phyloP scores from a whole-genome alignment of 2,888 invertebrate species.

The Epistrophella euchroma region DNA sequence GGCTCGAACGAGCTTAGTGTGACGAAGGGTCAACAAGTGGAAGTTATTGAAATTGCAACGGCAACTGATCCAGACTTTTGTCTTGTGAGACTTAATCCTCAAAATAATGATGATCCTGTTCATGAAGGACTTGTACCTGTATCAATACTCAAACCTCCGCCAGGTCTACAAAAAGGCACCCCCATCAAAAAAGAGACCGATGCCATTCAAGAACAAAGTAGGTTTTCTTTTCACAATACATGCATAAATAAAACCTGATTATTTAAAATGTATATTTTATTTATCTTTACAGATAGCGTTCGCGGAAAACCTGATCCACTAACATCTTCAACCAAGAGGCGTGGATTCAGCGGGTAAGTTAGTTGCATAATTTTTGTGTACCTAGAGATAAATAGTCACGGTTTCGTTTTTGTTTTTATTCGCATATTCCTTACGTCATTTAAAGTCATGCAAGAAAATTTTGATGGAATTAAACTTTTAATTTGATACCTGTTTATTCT shows the following conservation, averaged over 20 bases:
- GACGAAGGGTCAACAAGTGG: slow-evolving; percentile 96
- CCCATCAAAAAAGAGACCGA: slow-evolving; percentile 81
- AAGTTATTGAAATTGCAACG: slow-evolving; percentile 91
- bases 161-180: slow-evolving; percentile 84
- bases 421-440: neutral
- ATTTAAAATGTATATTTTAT: slow-evolving; percentile 68
- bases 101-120: slow-evolving; percentile 85
- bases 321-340: slow-evolving; percentile 93
- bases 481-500: neutral
- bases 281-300: slow-evolving; percentile 87
- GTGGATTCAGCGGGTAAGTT: slow-evolving; percentile 94
- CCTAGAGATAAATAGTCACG: slow-evolving; percentile 1
- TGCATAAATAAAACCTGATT: neutral
- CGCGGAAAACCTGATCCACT: slow-evolving; percentile 82
- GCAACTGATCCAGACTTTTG: slow-evolving; percentile 88
- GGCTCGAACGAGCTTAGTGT: slow-evolving; percentile 93
- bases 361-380: slow-evolving; percentile 2
- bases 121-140: slow-evolving; percentile 93
- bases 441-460: neutral
- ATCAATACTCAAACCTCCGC: slow-evolving; percentile 90
- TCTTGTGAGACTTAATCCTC: slow-evolving; percentile 87
- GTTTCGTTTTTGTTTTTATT: slow-evolving; percentile 4
- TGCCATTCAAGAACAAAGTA: slow-evolving; percentile 83
- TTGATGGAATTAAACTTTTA: slow-evolving; percentile 2
- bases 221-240: slow-evolving; percentile 28